Evolutionary conservation across 1,140 invertebrate genomes (phyloP).

Genomic region (Scaptomyza graminum): DNA sequence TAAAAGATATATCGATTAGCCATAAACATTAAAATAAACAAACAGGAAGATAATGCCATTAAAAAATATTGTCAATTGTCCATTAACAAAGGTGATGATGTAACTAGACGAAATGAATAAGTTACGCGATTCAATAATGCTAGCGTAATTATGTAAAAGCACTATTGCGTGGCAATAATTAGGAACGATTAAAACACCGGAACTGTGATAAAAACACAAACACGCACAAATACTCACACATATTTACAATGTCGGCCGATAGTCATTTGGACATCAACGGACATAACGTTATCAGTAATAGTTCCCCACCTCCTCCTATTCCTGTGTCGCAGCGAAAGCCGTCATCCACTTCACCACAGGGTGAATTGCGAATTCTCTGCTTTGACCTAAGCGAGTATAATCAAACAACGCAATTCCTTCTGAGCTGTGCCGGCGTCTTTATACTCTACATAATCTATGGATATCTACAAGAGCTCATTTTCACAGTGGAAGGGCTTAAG

Average conservation of each 20-base stretch:
- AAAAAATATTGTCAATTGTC: not conserved
- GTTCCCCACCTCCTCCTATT: not conserved
- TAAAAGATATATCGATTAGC: constrained; percentile 7
- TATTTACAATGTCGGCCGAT: constrained; percentile 46
- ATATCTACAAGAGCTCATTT: constrained; percentile 97
- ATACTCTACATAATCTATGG: constrained; percentile 95
- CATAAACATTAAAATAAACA: constrained; percentile 27
- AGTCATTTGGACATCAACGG: constrained; percentile 24
- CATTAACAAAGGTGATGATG: constrained; percentile 12
- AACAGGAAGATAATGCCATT: not conserved
- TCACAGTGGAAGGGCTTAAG: constrained; percentile 93
- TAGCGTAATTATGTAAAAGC: not conserved
- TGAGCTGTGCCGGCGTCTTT: constrained; percentile 92
- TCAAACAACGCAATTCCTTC: constrained; percentile 89
- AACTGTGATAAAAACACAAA: constrained; percentile 45
- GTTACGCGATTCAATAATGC: not conserved
- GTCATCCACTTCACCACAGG: constrained; percentile 29
- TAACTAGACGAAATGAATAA: constrained; percentile 7
- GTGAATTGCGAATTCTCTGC: constrained; percentile 88
- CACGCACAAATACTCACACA: constrained; percentile 2
- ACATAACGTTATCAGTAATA: constrained; percentile 58
- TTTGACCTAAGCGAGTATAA: constrained; percentile 89
- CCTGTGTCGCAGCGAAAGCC: constrained; percentile 47
- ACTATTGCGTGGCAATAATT: constrained; percentile 51
- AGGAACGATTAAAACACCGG: constrained; percentile 8